Evolutionary conservation across 2,113 vertebrate genomes (phyloP), one percentile per base, ranked within the genome.

Genomic region (Rhipidura dahli): DNA sequence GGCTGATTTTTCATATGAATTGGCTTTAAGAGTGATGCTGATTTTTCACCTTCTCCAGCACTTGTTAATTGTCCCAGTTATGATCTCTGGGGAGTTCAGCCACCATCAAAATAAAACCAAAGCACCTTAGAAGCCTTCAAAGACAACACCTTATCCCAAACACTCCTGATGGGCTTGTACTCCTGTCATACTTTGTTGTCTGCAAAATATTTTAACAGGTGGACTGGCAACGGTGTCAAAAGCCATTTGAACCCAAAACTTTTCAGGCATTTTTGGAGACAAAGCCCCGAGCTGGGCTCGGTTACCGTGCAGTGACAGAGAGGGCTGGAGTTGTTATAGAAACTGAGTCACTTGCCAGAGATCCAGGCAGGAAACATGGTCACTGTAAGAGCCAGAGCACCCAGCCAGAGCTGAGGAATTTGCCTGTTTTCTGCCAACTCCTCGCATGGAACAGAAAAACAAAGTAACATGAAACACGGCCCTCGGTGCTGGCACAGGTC

Each of bases 391-490:
- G 95, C 94, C 94, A 94, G 83, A 86, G 92, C 66, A 18, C 26
- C 9, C 72, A 70, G 95, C 93, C 95, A 95, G 95, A 59, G 57
- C 57, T 1, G 61, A 93, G 86, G 90, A 94, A 97, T 95, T 96
- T 44, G 59, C 68, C 77, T 45, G 1, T 70, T 80, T 94, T 90
- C 94, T 95, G 96, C 96, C 95, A 97, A 49, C 56, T 94, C 59
- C 57, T 82, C 37, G 21, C 40, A 86, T 27, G 45, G 87, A 93
- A 80, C 72, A 89, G 78, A 89, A 96, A 97, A 92, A 80, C 47
- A 80, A 83, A 83, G 69, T 12, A 73, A 92, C 70, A 40, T 31
- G 71, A 92, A 92, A 71, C 91, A 61, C 16, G 72, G 81, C 75
- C 68, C 75, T 69, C 1, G 2, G 79, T 51, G 53, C 69, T 94